These are phyloP conservation scores for Dioctria linearis DNA, from an alignment of 2,888 invertebrate species.

Conservation along the genomic window DNA sequence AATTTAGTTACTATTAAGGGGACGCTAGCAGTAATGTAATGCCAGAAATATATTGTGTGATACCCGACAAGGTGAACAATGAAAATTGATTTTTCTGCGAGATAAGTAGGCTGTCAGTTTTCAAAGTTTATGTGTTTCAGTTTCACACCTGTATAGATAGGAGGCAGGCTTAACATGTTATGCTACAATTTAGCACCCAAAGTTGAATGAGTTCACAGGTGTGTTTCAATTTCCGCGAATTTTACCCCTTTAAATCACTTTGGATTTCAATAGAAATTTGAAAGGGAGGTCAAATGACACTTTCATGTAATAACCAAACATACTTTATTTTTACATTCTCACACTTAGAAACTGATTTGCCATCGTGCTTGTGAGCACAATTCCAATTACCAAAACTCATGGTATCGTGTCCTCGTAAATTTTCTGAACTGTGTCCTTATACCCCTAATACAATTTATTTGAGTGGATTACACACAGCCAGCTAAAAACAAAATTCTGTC, in stretches of 20 bases:
- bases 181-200: conserved; percentile 19
- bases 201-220: conserved; percentile 30
- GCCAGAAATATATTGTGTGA: too few species aligned
- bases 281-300: conserved; percentile 4
- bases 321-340: background rate
- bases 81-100: too few species aligned
- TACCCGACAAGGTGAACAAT: too few species aligned
- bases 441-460: conserved; percentile 1
- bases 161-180: background rate
- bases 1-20: too few species aligned
- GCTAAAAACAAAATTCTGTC: conserved; percentile 20
- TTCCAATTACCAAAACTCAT: conserved; percentile 31
- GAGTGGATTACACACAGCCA: background rate
- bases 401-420: conserved; percentile 14
- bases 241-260: background rate
- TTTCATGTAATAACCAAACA: background rate
- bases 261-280: conserved; percentile 6
- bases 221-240: background rate
- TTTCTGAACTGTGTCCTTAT: background rate
- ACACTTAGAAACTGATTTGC: conserved; percentile 18
- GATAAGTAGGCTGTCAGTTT: too few species aligned
- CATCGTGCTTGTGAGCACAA: conserved; percentile 24
- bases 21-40: too few species aligned
- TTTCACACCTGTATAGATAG: too few species aligned
- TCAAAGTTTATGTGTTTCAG: too few species aligned